phyloP scores from a whole-genome alignment of 2,888 invertebrate species.

The Lepas anatifera region DNA sequence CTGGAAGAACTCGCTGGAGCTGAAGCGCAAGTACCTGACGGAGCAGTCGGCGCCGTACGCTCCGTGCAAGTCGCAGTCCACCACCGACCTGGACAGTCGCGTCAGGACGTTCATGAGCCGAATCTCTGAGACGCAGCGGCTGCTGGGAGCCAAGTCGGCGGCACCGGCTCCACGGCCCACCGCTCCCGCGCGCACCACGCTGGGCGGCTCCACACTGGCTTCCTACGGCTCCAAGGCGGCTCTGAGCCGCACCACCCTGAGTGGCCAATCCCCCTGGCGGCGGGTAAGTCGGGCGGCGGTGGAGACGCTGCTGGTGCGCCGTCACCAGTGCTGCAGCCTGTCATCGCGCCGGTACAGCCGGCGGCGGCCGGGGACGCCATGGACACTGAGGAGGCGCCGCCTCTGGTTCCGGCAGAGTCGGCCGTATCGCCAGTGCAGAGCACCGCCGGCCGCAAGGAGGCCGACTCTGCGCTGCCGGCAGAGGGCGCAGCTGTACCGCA shows the following conservation, averaged over 20 bases:
- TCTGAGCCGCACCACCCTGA: not conserved
- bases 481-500: conserved; percentile 3
- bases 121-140: conserved; percentile 51
- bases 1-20: conserved; percentile 70
- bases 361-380: no score
- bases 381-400: no score
- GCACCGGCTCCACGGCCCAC: conserved; percentile 20
- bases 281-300: not conserved
- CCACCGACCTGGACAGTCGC: conserved; percentile 62
- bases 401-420: conserved; percentile 13
- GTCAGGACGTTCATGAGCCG: conserved; percentile 70
- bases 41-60: conserved; percentile 32
- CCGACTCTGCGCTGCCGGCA: not conserved
- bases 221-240: not conserved
- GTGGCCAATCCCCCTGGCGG: not conserved
- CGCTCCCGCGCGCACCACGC: not conserved
- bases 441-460: conserved; percentile 10
- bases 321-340: not conserved
- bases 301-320: not conserved
- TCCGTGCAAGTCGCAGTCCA: conserved; percentile 25
- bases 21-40: conserved; percentile 70
- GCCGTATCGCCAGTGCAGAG: conserved; percentile 7
- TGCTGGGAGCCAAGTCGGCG: conserved; percentile 17
- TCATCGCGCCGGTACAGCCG: no score
- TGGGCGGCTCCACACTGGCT: not conserved